Percentiles rank a stretch among this genome's conserved stretches.
Conservation (phyloP, 2,797 vertebrate genomes). For the Mus spretus region DNA sequence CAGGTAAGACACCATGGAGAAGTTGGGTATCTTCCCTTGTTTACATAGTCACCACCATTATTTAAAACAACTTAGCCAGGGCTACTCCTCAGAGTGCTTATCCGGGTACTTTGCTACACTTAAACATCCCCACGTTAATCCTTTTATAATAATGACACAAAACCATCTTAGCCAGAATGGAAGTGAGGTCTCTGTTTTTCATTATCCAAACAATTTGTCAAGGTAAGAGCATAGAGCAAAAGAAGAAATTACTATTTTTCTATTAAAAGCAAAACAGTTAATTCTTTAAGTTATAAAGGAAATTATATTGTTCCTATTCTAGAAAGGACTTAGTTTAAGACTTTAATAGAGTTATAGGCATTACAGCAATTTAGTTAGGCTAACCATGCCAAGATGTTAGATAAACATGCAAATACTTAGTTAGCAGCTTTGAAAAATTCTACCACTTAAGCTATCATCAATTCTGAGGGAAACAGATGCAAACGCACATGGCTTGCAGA, state of each 20-base stretch:
- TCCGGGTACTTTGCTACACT: conserved; percentile 5
- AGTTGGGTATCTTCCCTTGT: background rate
- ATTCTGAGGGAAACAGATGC: background rate
- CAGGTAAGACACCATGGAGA: background rate
- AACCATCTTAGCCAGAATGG: conserved; percentile 6
- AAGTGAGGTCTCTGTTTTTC: conserved; percentile 16
- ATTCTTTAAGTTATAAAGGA: conserved; percentile 3
- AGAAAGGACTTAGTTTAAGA: conserved; percentile 28
- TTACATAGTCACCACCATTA: background rate
- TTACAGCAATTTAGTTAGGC: conserved; percentile 35
- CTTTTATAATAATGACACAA: conserved; percentile 43
- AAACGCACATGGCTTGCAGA: background rate
- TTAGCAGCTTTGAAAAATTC: conserved; percentile 44
- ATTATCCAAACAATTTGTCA: conserved; percentile 54
- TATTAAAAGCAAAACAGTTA: background rate
- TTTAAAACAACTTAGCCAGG: conserved; percentile 27
- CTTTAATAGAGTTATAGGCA: background rate
- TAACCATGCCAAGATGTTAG: conserved; percentile 43
- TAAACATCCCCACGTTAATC: conserved; percentile 33
- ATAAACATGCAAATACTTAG: conserved; percentile 42
- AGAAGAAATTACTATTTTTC: conserved; percentile 65
- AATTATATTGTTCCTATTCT: conserved; percentile 34
- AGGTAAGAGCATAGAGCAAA: conserved; percentile 28
- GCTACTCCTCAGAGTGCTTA: background rate
- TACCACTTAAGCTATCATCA: background rate